Evolutionary conservation across 2,113 vertebrate species (phyloP).

Genomic region (Origma solitaria): DNA sequence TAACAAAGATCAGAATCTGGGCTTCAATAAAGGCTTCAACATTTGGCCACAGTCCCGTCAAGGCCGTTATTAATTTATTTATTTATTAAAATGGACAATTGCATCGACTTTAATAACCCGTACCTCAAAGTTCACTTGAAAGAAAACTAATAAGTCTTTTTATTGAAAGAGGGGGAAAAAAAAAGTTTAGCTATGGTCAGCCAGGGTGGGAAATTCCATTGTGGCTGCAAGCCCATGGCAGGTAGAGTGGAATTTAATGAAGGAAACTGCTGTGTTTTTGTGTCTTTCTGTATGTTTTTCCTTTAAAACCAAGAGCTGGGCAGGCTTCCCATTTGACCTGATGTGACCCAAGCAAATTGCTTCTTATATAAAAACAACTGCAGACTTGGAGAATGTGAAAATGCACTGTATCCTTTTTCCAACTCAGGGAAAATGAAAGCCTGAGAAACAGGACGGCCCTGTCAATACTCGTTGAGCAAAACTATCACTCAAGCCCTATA

Average conservation of each 20-base stretch:
- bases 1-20: conserved; percentile 34
- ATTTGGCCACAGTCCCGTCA: not conserved
- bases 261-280: conserved; percentile 86
- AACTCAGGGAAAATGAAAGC: conserved; percentile 69
- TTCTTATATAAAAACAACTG: conserved; percentile 87
- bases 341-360: conserved; percentile 82
- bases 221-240: conserved; percentile 83
- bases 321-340: conserved; percentile 83
- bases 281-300: conserved; percentile 88
- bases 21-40: not conserved
- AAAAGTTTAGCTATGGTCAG: conserved; percentile 72
- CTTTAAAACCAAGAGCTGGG: conserved; percentile 85
- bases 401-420: conserved; percentile 76
- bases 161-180: not conserved
- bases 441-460: conserved; percentile 72
- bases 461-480: conserved; percentile 69
- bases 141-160: conserved; percentile 70
- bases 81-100: conserved; percentile 50
- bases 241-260: conserved; percentile 86
- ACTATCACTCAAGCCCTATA: conserved; percentile 72
- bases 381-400: conserved; percentile 81
- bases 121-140: conserved; percentile 72
- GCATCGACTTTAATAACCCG: conserved; percentile 66
- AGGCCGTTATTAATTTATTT: conserved; percentile 46
- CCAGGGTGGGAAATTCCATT: conserved; percentile 86